Evolutionary conservation across 2,888 invertebrate genomes (phyloP), one percentile per base, ranked within the genome.

Genomic region (Caenorhabditis afra): DNA sequence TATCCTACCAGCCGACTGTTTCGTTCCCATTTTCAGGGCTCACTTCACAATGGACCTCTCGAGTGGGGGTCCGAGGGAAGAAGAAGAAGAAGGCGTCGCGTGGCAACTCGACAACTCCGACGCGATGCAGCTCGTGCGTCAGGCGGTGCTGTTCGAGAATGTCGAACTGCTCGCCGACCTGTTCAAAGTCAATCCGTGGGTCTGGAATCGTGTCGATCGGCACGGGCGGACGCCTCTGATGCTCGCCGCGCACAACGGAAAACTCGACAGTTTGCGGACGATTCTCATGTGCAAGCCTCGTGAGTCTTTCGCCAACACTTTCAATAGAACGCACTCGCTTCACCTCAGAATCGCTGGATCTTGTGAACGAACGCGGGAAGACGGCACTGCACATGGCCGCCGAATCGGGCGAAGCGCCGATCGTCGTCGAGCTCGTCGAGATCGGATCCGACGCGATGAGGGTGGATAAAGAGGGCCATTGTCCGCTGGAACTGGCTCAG

Each of bases 81-180:
- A 67, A 12, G 39, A 23, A 20, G 57, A 57, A 11, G 68, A 67
- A 12, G 39, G 39, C 2, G 29, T 71, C n/a, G 76, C 75, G n/a
- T 65, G 50, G n/a, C 76, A 82, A 16, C 29, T 84, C 23, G 86
- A 85, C 57, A 79, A 83, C 52, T 81, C 85, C 1, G 85, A 85
- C 29, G 79, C 80, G 1, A 80, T 82, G 79, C 83, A 83, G 50
- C 65, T 86, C 12, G 77, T 85, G 37, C 50, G 85, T 18, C 71
- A 90, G 87, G 95, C 95, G 14, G 95, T 95, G 0, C 91, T 95
- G 16, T 95, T 95, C 95, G 95, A 95, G 91, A 95, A 95, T 90
- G 93, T 94, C 18, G 95, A 95, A 89, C 92, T 96, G 0, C 91
- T 95, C n/a, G 93, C 94, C 88, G 95, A 95, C 91, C 92, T 96